phyloP scores from a whole-genome alignment of 30 jellyfish, hydroid and myxozoan genomes.

The Aurelia aurita complex sp. Pacific region DNA sequence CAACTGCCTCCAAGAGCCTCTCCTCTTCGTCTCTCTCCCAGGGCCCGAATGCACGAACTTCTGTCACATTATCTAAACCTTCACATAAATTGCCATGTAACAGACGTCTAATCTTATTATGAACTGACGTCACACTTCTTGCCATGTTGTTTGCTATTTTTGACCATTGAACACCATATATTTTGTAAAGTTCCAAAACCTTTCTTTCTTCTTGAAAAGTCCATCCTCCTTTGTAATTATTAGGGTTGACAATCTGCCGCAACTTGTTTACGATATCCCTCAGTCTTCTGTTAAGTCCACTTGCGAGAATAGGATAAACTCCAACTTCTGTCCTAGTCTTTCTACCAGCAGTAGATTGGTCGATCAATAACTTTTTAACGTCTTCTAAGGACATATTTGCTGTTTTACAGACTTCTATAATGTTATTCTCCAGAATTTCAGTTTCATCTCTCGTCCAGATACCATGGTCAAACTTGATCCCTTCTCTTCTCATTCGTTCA shows the following conservation, averaged over 20 bases:
- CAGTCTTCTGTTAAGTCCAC: constrained; percentile 51
- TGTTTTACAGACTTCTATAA: background rate
- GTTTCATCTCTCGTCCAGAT: constrained; percentile 44
- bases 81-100: too few species aligned
- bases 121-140: constrained; percentile 26
- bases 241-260: constrained; percentile 29
- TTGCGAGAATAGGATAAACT: constrained; percentile 27
- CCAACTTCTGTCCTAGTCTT: constrained; percentile 15
- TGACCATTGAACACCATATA: constrained; percentile 42
- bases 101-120: background rate
- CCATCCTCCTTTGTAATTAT: constrained; percentile 54
- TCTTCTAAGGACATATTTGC: constrained; percentile 3
- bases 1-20: constrained; percentile 1
- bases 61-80: too few species aligned
- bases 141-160: constrained; percentile 31
- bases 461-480: constrained; percentile 29
- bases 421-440: constrained; percentile 21
- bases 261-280: constrained; percentile 15
- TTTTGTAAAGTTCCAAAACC: constrained; percentile 1
- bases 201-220: constrained; percentile 14
- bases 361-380: constrained; percentile 7
- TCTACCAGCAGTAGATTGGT: constrained; percentile 8
- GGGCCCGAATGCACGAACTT: background rate
- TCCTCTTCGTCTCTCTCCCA: background rate
- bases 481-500: constrained; percentile 22